Base-by-base conservation (phyloP, 1,140 invertebrate species). In the Bombus turneri region DNA sequence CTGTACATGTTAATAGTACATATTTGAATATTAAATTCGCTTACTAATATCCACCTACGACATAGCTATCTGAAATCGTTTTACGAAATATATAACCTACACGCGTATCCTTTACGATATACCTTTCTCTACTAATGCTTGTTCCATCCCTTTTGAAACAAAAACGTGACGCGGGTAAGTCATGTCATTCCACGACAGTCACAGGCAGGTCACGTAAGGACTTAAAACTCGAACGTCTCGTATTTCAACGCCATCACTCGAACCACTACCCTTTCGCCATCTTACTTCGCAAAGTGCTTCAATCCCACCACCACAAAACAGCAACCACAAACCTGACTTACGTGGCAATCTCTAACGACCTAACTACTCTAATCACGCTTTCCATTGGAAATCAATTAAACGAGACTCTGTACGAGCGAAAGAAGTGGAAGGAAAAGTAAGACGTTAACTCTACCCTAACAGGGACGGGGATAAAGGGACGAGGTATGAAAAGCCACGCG, bases 331-430 rank as follows among this genome's bases (percentile, higher is more conserved):
- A 53, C 47, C 18, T 53, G 47, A 53, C 47, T 53, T 53, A 53
- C 47, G 18, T 53, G 18, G 1, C 47, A 22, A 53, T 22, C 47
- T 22, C 47, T 53, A 53, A 53, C 18, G 47, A 53, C 18, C 47
- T 53, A 53, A 53, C 47, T 53, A 68, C 31, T 37, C 34, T 1
- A 31, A 47, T 15, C 47, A 22, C 6, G 47, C 37, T 41, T 10
- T 0, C 41, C n/a, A 73, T 73, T 31, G 71, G n/a, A 31, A 73
- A 47, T 43, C 71, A 73, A 77, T 78, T 78, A 41, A 34, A 66
- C 12, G 18, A 3, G 2, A 34, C 1, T 39, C 18, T 10, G 13
- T 12, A n/a, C 5, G 25, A 15, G 22, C 25, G 25, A 28, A n/a
- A 28, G 8, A 59, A 34, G 25, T 34, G n/a, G 10, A 74, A 53